Base-by-base conservation (phyloP, 1,140 invertebrate genomes). In the Apocrypta bakeri region DNA sequence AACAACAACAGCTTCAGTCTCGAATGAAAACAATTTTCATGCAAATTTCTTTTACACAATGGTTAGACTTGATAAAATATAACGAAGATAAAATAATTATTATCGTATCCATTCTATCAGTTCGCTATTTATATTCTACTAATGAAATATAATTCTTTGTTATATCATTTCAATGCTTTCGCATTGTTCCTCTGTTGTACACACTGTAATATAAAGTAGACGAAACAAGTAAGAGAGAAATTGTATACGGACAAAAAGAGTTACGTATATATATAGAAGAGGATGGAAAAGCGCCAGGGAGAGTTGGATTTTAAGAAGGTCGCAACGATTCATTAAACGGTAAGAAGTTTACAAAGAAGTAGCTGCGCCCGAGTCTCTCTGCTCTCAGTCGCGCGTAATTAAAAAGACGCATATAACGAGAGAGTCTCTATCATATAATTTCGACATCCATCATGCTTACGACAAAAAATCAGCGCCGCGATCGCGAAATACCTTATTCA, bases 401-500 rank as follows among this genome's bases (percentile, higher is more conserved):
- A 79, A 79, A 79, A 66, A 12, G 63, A 17, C 63, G 9, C 33
- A n/a, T n/a, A 37, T 9, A 37, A 37, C 33, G 33, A 66, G 27
- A 29, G 63, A 66, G 63, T 85, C 78, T 84, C 82, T 82, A 79
- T 87, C 86, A 81, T 81, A 86, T 88, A 89, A 89, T 89, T 88
- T 86, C 76, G 84, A 81, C 87, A 88, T 89, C 85, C 82, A 88
- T 89, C 87, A 89, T 88, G 83, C 83, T 85, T 80, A 29, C 66
- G 48, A 11, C 42, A 79, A 85, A 81, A 86, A 81, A 84, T 68
- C 80, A 83, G 24, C 78, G 75, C 85, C 81, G 84, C 84, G 83
- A 85, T 86, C 86, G 81, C 82, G 85, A 85, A 87, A 90, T 90
- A 89, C 88, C 81, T 89, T 88, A 90, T 90, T 88, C 88, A 89